Base-by-base conservation (phyloP, 2,113 vertebrate genomes). In the Istiophorus platypterus region DNA sequence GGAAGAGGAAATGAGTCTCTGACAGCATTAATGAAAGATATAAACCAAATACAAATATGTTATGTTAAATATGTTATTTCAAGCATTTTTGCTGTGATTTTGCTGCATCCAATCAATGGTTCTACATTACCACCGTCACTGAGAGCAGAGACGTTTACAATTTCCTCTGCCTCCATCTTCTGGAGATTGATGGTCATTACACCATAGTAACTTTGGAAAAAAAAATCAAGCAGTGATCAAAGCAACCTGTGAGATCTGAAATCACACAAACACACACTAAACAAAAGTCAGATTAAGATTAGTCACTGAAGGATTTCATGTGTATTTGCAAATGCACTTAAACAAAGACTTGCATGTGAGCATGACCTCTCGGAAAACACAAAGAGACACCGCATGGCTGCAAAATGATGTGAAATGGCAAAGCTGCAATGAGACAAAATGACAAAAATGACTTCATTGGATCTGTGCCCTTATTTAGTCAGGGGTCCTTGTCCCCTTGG, bases 131-230 rank as follows among this genome's bases (percentile, higher is more conserved):
- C 42, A 26, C 22, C 7, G 26, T 62, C 20, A 52, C 12, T 20
- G 9, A 18, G 4, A 49, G 8, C 22, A 17, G 0, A 37, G 9
- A 31, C 1, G 1, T 67, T 24, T n/a, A 14, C 2, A 26, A 9
- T 8, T 8, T 29, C 0, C 54, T 27, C 45, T 88, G 54, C 10
- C 5, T 5, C 76, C 69, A 72, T 59, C 84, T 57, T 2, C 6
- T 82, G 84, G 68, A 76, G 4, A 37, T 17, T 4, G 7, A 6
- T 0, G 54, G 22, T 63, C 0, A 81, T 39, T 78, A 68, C 76
- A 34, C 2, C 4, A 10, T 27, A 56, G 13, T 7, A 7, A 14
- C 26, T 15, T 14, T 7, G 1, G 22, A 51, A 27, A 17, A 57
- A 27, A 57, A 15, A 24, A 14, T 0, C 11, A 4, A 3, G 52